phyloP scores from a whole-genome alignment of 2,113 vertebrate species.

The Carassius carassius region DNA sequence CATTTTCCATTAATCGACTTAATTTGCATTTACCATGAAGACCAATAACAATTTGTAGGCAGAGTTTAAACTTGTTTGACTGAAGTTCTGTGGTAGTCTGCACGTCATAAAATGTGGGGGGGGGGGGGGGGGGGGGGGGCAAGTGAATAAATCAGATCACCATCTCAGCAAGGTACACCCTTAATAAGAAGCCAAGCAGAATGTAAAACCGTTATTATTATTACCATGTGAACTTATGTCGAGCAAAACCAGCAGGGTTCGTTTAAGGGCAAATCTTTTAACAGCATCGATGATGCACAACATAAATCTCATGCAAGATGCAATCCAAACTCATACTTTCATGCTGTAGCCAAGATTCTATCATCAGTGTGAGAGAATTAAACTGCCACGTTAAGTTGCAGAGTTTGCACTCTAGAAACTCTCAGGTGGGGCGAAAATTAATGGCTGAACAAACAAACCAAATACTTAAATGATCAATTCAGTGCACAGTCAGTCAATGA shows the following conservation, averaged over 20 bases:
- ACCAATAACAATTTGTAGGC: neutral
- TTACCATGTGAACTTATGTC: neutral
- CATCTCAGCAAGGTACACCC: constrained; percentile 36
- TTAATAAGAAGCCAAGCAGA: neutral
- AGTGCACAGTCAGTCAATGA: constrained; percentile 18
- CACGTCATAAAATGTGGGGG: neutral
- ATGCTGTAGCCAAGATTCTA: constrained; percentile 19
- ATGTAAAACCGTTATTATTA: neutral
- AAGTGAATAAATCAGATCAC: constrained; percentile 6
- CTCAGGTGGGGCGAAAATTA: neutral
- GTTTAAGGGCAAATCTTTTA: neutral
- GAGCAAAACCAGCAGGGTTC: neutral
- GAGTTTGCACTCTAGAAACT: neutral
- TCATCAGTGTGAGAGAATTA: constrained; percentile 7
- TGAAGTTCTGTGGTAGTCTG: neutral
- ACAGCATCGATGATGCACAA: neutral
- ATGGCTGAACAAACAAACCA: neutral
- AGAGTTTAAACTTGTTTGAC: neutral
- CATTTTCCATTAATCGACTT: neutral
- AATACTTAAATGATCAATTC: neutral
- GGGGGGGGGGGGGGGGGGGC: too few relatives aligned
- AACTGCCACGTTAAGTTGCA: constrained; percentile 5
- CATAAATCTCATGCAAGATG: constrained; percentile 39
- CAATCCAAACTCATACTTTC: constrained; percentile 9
- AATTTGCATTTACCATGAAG: neutral